Conservation (phyloP, 2,113 vertebrate species). For the Trinectes maculatus region DNA sequence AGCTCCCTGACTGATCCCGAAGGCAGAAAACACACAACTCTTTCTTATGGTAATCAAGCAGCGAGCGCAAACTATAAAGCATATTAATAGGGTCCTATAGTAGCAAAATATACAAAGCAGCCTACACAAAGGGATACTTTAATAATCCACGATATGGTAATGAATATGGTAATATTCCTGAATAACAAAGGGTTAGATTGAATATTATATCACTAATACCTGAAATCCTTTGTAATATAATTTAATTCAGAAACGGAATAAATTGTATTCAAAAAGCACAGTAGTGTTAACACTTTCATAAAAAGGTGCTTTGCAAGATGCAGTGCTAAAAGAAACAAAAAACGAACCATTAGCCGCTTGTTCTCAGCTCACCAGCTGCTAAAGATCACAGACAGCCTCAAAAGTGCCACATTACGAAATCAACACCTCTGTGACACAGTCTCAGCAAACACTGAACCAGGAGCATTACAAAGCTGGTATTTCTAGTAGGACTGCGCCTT, state of each 20-base stretch:
- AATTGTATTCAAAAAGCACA: neutral
- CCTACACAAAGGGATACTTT: conserved; percentile 31
- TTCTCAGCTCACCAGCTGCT: too few species aligned
- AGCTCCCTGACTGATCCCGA: conserved; percentile 53
- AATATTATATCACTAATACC: neutral
- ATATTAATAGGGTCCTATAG: conserved; percentile 31
- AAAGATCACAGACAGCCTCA: neutral
- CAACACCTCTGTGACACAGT: conserved; percentile 27
- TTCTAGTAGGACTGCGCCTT: conserved; percentile 13
- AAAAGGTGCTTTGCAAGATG: neutral
- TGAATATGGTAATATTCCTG: conserved; percentile 28
- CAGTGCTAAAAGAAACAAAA: neutral
- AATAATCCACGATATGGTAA: conserved; percentile 38
- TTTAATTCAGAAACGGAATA: neutral
- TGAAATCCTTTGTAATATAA: neutral
- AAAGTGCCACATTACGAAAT: conserved; percentile 8
- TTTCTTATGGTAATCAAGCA: conserved; percentile 62
- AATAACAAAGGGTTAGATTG: neutral
- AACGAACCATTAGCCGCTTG: too few species aligned
- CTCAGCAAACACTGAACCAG: conserved; percentile 22
- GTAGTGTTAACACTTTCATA: neutral
- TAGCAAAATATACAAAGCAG: conserved; percentile 33
- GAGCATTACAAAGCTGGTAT: conserved; percentile 2
- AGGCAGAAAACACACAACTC: conserved; percentile 41
- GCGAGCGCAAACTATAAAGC: conserved; percentile 7